Percentiles rank a stretch among this genome's conserved stretches.
Evolutionary conservation across 2,113 vertebrate species (phyloP).

Genomic region (Tetrao urogallus): DNA sequence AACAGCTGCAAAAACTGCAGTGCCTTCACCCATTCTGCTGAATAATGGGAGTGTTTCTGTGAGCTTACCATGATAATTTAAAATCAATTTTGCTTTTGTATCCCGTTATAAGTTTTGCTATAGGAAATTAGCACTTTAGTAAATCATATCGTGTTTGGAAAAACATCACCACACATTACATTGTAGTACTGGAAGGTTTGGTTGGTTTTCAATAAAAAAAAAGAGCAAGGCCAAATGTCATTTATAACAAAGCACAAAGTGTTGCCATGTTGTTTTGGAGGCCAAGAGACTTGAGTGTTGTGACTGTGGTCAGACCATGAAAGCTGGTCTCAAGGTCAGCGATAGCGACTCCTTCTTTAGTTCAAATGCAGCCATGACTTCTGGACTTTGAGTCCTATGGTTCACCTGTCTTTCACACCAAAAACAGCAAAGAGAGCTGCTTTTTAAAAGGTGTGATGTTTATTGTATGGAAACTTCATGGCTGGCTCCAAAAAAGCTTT

Average conservation of each 20-base stretch:
- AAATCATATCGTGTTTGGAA: slow-evolving; percentile 34
- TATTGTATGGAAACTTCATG: neutral
- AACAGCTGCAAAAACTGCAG: neutral
- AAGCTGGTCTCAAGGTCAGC: neutral
- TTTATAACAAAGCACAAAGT: neutral
- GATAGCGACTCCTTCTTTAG: neutral
- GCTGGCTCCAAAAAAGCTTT: neutral
- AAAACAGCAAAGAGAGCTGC: neutral
- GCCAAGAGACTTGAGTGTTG: neutral
- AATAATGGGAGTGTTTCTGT: slow-evolving; percentile 45
- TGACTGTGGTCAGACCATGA: neutral
- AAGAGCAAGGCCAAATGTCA: neutral
- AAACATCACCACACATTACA: neutral
- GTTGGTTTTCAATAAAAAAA: neutral
- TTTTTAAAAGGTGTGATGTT: neutral
- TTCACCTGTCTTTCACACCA: neutral
- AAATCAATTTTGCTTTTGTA: slow-evolving; percentile 61
- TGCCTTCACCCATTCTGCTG: slow-evolving; percentile 18
- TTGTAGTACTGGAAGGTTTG: neutral
- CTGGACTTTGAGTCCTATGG: neutral
- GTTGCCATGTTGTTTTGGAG: neutral
- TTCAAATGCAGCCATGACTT: neutral
- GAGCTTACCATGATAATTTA: slow-evolving; percentile 59
- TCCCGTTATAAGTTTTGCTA: slow-evolving; percentile 56
- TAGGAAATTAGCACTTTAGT: slow-evolving; percentile 58